Evolutionary conservation across 2,113 vertebrate species (phyloP), one percentile per base, ranked within the genome.

Genomic region (Bufo gargarizans): DNA sequence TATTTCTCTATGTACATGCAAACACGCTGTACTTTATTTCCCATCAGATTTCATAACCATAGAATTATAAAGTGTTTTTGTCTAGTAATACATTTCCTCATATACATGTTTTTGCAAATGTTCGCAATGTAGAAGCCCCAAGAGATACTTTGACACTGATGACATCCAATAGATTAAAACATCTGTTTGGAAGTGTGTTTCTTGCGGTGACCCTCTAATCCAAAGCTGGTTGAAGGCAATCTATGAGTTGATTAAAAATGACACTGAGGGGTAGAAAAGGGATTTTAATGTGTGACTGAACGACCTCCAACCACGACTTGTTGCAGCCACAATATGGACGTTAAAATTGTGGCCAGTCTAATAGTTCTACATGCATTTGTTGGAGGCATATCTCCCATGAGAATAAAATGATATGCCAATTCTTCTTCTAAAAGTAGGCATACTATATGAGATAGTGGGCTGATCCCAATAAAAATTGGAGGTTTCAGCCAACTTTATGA

Each of bases 161-260:
- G 4, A 69, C 33, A 55, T 11, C 82, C 19, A 71, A 22, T 33
- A 56, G 82, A 53, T 71, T 67, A 22, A 20, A 67, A 65, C 82
- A 84, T 50, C 82, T 84, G 82, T 84, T 45, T 84, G 49, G 8
- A 55, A 71, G 63, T 33, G 82, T 20, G 63, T 49, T 84, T 84
- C 55, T 8, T 56, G 16, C 63, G 33, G 63, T 84, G 82, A 20
- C 61, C 82, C 61, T 33, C 82, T 71, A 74, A 22, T 22, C 49
- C 65, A 72, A 71, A 84, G 47, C n/a, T 63, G 45, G 69, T 71
- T 84, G 16, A 12, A 84, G 61, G 93, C 90, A 90, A 92, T 93
- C 90, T 93, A 94, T 93, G 92, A 92, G 10, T 71, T 13, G 11
- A 90, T 92, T 33, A 90, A 84, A 92, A 93, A 78, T 14, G n/a